Evolutionary conservation across 2,797 vertebrate genomes (phyloP).

Genomic region (Sitta carolinensis): DNA sequence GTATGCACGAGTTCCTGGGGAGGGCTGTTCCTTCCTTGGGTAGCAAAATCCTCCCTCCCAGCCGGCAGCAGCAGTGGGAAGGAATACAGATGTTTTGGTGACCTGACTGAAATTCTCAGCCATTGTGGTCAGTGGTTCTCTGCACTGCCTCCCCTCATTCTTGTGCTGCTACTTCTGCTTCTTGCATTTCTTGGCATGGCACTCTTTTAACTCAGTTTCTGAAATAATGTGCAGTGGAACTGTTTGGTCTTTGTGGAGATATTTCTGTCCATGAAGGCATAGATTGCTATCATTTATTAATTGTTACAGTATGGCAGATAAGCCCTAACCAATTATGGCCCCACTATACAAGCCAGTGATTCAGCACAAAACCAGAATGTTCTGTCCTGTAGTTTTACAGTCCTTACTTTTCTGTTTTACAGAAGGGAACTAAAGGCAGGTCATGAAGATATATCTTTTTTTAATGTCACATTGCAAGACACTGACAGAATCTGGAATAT

Average conservation of each 20-base stretch:
- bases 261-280: neutral
- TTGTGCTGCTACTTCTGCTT: neutral
- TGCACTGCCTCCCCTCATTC: neutral
- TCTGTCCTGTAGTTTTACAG: neutral
- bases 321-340: neutral
- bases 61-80: accelerated
- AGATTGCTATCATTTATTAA: conserved; percentile 1
- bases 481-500: conserved; percentile 10
- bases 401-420: neutral
- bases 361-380: neutral
- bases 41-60: neutral
- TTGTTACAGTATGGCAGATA: neutral
- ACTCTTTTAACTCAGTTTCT: neutral
- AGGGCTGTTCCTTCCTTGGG: neutral
- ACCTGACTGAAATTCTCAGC: neutral
- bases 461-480: neutral
- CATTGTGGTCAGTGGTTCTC: accelerated
- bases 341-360: neutral
- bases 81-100: neutral
- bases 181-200: neutral
- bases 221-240: neutral
- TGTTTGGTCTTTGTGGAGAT: neutral
- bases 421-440: neutral
- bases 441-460: neutral
- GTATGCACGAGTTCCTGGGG: accelerated